A percentile compares a stretch with the other conserved stretches of the same genome.
phyloP scores from a whole-genome alignment of 2,113 vertebrate genomes.

The Carassius carassius region DNA sequence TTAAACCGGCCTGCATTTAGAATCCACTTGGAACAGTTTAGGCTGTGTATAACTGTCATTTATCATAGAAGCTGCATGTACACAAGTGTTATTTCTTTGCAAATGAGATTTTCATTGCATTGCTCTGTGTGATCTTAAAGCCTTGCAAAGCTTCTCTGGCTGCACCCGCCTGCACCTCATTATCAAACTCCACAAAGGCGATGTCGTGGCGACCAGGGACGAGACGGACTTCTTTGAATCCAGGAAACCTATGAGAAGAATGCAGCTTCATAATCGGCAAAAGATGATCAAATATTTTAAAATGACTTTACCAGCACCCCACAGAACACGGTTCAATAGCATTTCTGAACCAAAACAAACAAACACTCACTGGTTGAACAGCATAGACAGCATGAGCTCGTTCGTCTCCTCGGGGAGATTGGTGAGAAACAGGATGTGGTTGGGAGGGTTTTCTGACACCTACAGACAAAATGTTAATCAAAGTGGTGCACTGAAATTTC shows the following conservation, averaged over 20 bases:
- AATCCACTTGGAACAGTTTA: too few relatives aligned
- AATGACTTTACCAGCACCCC: neutral
- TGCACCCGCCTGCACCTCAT: slow-evolving; percentile 88
- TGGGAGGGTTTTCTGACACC: slow-evolving; percentile 92
- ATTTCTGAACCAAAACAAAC: too few relatives aligned
- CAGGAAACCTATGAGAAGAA: slow-evolving; percentile 80
- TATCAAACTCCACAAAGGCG: slow-evolving; percentile 94
- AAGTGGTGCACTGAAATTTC: too few relatives aligned
- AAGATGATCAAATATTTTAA: neutral
- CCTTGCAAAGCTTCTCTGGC: slow-evolving; percentile 87
- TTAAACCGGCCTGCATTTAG: too few relatives aligned
- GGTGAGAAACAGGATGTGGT: slow-evolving; percentile 93
- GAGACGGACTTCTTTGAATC: slow-evolving; percentile 92
- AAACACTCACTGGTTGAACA: slow-evolving; percentile 91
- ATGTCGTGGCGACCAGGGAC: slow-evolving; percentile 92
- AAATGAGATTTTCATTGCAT: slow-evolving; percentile 95
- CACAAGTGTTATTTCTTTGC: slow-evolving; percentile 82
- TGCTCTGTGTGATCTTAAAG: slow-evolving; percentile 90
- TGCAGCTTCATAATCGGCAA: neutral
- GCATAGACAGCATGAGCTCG: slow-evolving; percentile 93
- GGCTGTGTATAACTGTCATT: neutral
- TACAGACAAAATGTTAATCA: slow-evolving; percentile 51
- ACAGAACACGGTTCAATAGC: neutral
- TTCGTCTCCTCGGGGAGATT: slow-evolving; percentile 93
- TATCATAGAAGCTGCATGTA: neutral